These are phyloP conservation scores for Heliconius nattereri DNA, from an alignment of 1,140 invertebrate genomes.

Conservation along the genomic window DNA sequence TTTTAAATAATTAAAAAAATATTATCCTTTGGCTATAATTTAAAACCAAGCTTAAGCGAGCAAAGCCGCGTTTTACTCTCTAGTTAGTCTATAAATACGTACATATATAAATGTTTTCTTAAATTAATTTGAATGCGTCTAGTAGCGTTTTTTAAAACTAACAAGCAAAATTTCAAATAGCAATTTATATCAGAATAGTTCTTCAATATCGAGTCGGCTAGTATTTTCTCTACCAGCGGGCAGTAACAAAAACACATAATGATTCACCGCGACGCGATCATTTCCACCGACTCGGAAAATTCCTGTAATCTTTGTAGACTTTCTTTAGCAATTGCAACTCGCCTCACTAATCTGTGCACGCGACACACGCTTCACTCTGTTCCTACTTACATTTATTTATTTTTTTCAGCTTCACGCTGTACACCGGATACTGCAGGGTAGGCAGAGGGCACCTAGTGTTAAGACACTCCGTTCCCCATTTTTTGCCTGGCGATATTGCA, in stretches of 20 bases:
- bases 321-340: conserved; percentile 64
- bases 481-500: no score
- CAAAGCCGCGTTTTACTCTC: background rate
- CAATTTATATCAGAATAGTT: conserved; percentile 38
- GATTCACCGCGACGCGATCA: conserved; percentile 72
- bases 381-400: conserved; percentile 40
- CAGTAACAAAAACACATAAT: conserved; percentile 64
- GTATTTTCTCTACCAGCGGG: conserved; percentile 62
- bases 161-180: conserved; percentile 36
- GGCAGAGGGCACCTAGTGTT: no score
- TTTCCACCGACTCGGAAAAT: conserved; percentile 77
- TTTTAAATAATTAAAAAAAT: no score
- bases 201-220: conserved; percentile 41
- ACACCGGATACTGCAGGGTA: no score
- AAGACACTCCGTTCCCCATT: no score
- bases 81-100: background rate
- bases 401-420: no score
- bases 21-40: no score
- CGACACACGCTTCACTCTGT: conserved; percentile 50
- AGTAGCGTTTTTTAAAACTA: conserved; percentile 26
- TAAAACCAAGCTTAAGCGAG: no score
- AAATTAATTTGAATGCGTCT: background rate
- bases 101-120: background rate
- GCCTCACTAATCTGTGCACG: conserved; percentile 57
- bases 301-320: conserved; percentile 74